phyloP scores from a whole-genome alignment of 1,140 invertebrate species.

The Matsumurasca onukii region DNA sequence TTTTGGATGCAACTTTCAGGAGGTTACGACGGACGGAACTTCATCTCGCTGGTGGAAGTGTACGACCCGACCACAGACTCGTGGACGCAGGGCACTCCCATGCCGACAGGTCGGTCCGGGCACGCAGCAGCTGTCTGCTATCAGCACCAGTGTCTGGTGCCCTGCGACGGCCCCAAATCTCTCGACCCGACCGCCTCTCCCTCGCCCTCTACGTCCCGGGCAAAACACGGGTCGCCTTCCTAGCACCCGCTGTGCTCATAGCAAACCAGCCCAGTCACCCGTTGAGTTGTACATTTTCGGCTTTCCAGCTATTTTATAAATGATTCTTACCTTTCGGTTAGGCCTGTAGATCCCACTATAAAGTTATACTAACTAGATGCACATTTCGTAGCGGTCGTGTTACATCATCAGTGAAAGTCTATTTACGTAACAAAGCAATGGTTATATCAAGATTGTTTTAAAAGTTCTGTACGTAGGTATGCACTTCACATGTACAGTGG shows the following conservation, averaged over 20 bases:
- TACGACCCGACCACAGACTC: slow-evolving; percentile 75
- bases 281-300: too few species aligned
- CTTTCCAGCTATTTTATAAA: too few species aligned
- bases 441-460: too few species aligned
- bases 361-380: too few species aligned
- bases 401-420: too few species aligned
- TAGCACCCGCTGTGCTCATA: not conserved
- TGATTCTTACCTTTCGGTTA: too few species aligned
- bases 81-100: slow-evolving; percentile 73
- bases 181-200: not conserved
- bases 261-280: not conserved
- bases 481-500: too few species aligned
- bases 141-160: slow-evolving; percentile 56
- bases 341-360: too few species aligned
- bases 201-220: not conserved
- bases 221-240: not conserved
- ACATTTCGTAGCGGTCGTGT: too few species aligned
- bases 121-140: slow-evolving; percentile 87
- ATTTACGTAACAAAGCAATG: too few species aligned
- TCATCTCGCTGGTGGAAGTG: slow-evolving; percentile 80
- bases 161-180: slow-evolving; percentile 48
- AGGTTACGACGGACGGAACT: slow-evolving; percentile 81
- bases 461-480: too few species aligned
- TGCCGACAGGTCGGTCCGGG: slow-evolving; percentile 85
- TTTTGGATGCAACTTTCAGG: too few species aligned